These are phyloP conservation scores for Pithys albifrons DNA, from an alignment of 2,113 vertebrate species.

Conservation along the genomic window DNA sequence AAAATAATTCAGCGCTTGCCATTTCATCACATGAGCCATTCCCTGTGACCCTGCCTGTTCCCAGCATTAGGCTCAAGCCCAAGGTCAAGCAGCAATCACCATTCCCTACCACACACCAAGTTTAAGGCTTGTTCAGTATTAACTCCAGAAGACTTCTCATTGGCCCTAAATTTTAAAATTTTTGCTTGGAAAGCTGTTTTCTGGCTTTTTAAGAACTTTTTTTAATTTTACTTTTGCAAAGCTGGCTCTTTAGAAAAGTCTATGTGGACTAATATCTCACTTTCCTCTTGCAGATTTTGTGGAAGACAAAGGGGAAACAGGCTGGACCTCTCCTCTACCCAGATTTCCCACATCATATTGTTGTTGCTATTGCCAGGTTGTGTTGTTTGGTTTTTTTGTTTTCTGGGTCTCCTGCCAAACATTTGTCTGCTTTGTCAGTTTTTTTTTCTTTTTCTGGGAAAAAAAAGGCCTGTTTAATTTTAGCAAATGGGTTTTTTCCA, in stretches of 20 bases:
- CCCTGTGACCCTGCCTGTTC: neutral
- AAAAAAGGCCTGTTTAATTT: slow-evolving; percentile 13
- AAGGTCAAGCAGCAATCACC: neutral
- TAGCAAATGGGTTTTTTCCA: slow-evolving; percentile 20
- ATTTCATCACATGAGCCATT: neutral
- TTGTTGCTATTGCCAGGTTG: slow-evolving; percentile 4
- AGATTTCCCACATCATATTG: neutral
- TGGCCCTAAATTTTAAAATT: neutral
- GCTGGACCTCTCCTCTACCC: neutral
- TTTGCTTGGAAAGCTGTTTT: neutral
- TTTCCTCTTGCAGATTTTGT: neutral
- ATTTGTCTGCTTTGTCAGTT: slow-evolving; percentile 2
- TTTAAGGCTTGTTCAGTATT: neutral
- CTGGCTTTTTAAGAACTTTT: neutral
- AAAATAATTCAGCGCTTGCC: neutral
- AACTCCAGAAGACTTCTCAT: neutral
- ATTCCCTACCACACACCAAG: neutral
- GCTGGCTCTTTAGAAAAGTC: neutral
- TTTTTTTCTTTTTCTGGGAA: neutral
- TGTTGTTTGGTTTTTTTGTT: neutral
- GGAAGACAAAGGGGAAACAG: neutral
- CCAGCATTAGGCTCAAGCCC: neutral
- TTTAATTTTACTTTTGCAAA: neutral
- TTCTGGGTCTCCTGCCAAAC: slow-evolving; percentile 1
- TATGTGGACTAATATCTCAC: neutral